Conservation (phyloP, 2,888 invertebrate species). For the Embidobia sp. region DNA sequence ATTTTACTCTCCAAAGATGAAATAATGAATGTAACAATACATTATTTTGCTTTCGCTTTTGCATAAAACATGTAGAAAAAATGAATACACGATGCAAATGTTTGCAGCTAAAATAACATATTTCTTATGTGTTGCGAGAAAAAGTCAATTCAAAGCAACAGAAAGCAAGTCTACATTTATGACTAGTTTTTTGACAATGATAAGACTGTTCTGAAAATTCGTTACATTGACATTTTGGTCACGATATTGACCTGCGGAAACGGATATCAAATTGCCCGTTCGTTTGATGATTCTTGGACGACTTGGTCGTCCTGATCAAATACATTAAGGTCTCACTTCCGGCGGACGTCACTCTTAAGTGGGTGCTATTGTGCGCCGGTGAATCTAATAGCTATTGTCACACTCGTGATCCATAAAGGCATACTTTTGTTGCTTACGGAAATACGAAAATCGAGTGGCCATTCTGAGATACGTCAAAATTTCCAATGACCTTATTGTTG, state of each 20-base stretch:
- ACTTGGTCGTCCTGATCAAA: slow-evolving; percentile 77
- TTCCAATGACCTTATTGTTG: slow-evolving; percentile 45
- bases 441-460: slow-evolving; percentile 78
- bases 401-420: slow-evolving; percentile 60
- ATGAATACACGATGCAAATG: no score
- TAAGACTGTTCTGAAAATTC: background rate
- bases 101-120: no score
- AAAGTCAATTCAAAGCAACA: no score
- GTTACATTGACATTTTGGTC: slow-evolving; percentile 7
- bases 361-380: slow-evolving; percentile 72
- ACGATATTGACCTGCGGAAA: slow-evolving; percentile 38
- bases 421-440: slow-evolving; percentile 69
- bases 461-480: slow-evolving; percentile 66
- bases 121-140: no score
- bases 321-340: slow-evolving; percentile 80
- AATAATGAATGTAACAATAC: background rate
- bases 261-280: slow-evolving; percentile 73
- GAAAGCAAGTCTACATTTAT: no score
- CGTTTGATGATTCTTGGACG: slow-evolving; percentile 62
- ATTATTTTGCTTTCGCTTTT: no score
- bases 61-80: no score
- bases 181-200: no score
- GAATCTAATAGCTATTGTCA: slow-evolving; percentile 71
- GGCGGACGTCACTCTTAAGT: slow-evolving; percentile 74
- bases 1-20: no score